These are phyloP conservation scores for Yponomeuta sedellus DNA, from an alignment of 2,888 invertebrate species.

Conservation along the genomic window DNA sequence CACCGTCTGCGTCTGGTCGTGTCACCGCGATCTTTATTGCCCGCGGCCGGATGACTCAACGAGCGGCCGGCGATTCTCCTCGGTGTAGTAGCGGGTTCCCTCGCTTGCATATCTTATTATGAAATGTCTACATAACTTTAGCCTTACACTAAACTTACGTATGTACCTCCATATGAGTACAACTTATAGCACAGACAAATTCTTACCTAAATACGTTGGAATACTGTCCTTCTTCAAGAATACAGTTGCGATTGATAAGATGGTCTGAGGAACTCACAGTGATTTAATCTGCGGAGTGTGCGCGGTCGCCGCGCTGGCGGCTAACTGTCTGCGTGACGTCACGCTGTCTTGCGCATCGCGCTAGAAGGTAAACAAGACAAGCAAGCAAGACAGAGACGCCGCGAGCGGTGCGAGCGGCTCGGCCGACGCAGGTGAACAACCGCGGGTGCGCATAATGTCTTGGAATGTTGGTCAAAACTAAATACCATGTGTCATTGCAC, in stretches of 20 bases:
- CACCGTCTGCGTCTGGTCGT: no score
- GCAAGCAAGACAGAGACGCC: not conserved
- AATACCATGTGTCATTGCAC: not conserved
- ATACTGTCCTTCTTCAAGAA: no score
- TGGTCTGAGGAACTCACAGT: not conserved
- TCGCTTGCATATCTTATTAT: no score
- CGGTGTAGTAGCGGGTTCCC: no score
- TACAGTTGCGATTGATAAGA: not conserved
- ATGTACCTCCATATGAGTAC: no score
- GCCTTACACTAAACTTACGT: no score
- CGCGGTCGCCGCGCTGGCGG: not conserved
- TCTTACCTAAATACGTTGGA: no score
- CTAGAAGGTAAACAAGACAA: not conserved
- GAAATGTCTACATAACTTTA: no score
- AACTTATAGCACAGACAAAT: no score
- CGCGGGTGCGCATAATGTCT: constrained; percentile 8
- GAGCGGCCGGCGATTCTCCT: no score
- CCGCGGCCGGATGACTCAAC: no score
- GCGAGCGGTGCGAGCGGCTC: constrained; percentile 15
- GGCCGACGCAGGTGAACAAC: constrained; percentile 17
- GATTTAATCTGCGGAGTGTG: not conserved
- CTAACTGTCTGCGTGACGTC: not conserved
- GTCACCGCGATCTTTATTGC: no score
- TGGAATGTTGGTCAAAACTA: not conserved
- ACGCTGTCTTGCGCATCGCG: not conserved